Percentiles rank a stretch among this genome's conserved stretches.
phyloP scores from a whole-genome alignment of 2,888 invertebrate genomes.

The Molorchus minor region DNA sequence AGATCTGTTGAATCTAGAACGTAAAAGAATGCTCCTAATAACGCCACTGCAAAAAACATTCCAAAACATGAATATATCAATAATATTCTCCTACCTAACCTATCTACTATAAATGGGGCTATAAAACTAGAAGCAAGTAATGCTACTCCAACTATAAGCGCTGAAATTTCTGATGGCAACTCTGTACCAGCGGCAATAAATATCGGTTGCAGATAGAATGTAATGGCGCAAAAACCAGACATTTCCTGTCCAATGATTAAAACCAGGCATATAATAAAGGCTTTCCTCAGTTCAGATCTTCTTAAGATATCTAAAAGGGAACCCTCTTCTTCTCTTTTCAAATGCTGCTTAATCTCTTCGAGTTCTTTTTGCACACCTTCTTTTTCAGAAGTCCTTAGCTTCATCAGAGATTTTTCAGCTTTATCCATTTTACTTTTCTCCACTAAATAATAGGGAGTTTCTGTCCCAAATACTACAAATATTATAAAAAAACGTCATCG shows the following conservation, averaged over 20 bases:
- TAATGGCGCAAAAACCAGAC: constrained; percentile 64
- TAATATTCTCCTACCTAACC: constrained; percentile 72
- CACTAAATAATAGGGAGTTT: constrained; percentile 78
- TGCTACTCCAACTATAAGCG: constrained; percentile 79
- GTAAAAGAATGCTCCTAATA: constrained; percentile 62
- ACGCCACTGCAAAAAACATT: constrained; percentile 70
- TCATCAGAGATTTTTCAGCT: constrained; percentile 67
- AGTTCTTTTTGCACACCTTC: constrained; percentile 61
- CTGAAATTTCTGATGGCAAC: constrained; percentile 70
- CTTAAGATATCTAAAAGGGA: constrained; percentile 68
- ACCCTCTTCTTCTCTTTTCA: constrained; percentile 62
- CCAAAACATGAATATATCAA: constrained; percentile 75
- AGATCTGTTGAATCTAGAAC: constrained; percentile 60
- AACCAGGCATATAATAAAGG: constrained; percentile 75
- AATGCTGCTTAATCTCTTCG: constrained; percentile 61
- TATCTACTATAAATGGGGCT: constrained; percentile 80
- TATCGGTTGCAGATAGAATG: constrained; percentile 67
- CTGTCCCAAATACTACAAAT: constrained; percentile 76
- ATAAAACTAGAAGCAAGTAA: constrained; percentile 77
- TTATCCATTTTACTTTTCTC: constrained; percentile 67
- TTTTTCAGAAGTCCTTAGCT: constrained; percentile 68
- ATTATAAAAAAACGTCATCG: constrained; percentile 64
- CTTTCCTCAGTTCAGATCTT: constrained; percentile 75
- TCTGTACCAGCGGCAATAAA: constrained; percentile 72
- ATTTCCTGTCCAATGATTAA: constrained; percentile 83